Evolutionary conservation across 2,797 vertebrate species (phyloP).

Genomic region (Eulemur mongoz): DNA sequence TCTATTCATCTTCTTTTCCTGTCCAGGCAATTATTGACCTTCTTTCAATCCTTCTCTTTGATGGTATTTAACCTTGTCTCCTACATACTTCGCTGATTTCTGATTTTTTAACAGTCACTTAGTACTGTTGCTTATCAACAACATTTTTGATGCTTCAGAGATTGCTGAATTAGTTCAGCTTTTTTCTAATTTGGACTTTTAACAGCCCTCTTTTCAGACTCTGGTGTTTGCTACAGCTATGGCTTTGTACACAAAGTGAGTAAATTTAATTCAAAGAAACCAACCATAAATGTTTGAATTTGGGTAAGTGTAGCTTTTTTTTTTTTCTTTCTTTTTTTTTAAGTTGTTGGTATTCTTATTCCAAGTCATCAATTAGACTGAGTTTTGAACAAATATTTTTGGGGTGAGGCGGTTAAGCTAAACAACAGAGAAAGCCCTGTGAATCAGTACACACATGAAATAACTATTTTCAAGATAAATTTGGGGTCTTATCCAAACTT

Average conservation of each 20-base stretch:
- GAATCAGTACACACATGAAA: neutral
- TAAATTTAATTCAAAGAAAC: constrained; percentile 28
- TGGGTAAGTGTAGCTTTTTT: neutral
- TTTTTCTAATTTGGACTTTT: constrained; percentile 73
- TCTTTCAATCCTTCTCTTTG: constrained; percentile 84
- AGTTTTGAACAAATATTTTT: neutral
- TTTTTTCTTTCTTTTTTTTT: neutral
- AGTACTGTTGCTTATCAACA: constrained; percentile 73
- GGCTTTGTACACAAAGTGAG: constrained; percentile 40
- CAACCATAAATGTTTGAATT: constrained; percentile 44
- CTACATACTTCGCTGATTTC: constrained; percentile 84
- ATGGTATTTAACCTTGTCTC: constrained; percentile 86
- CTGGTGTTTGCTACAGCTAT: neutral
- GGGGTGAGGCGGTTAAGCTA: neutral
- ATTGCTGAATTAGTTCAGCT: constrained; percentile 70
- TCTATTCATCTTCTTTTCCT: constrained; percentile 84
- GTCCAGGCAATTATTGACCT: constrained; percentile 86
- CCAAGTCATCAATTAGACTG: constrained; percentile 26
- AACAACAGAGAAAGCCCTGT: neutral
- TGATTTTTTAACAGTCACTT: constrained; percentile 85
- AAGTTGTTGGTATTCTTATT: neutral
- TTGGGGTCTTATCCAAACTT: neutral
- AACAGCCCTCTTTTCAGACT: constrained; percentile 54
- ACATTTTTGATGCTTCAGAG: constrained; percentile 69
- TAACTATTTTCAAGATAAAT: constrained; percentile 42